A percentile compares a stretch with the other conserved stretches of the same genome.
These are phyloP conservation scores for Andinoacara biseriatus DNA, from an alignment of 2,113 vertebrate species.

Conservation along the genomic window DNA sequence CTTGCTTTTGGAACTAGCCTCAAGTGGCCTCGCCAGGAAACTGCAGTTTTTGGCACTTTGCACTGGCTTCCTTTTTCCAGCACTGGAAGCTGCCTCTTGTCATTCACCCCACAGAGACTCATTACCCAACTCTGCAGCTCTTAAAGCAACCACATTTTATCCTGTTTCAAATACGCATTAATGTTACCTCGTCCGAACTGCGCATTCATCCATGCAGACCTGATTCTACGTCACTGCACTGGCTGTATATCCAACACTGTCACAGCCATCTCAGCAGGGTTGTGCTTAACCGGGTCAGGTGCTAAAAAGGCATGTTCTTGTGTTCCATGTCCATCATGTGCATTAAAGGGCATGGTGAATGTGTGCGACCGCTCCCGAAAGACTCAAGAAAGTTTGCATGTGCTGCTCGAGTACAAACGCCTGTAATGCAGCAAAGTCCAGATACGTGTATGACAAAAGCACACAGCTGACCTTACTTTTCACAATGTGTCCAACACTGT, in stretches of 20 bases:
- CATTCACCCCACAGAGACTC: background rate
- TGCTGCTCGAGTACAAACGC: conserved; percentile 18
- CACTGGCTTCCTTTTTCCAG: background rate
- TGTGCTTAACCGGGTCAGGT: conserved; percentile 8
- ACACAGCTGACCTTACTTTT: background rate
- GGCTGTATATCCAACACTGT: conserved; percentile 15
- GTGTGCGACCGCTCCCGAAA: conserved; percentile 5
- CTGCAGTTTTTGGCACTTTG: background rate
- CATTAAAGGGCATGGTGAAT: conserved; percentile 36
- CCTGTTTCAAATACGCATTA: background rate
- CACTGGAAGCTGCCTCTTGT: background rate
- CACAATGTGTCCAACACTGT: conserved; percentile 31
- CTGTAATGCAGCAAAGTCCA: conserved; percentile 42
- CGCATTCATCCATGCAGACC: background rate
- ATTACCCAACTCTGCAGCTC: background rate
- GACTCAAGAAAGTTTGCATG: conserved; percentile 16
- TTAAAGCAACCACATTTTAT: background rate
- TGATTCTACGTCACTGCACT: background rate
- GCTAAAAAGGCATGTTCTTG: background rate
- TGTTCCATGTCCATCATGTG: background rate
- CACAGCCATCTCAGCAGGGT: conserved; percentile 7
- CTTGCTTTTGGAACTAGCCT: background rate
- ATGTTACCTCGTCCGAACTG: background rate
- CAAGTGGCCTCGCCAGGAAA: background rate
- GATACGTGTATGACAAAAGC: conserved; percentile 48